Percentiles rank a stretch among this genome's conserved stretches.
Conservation (phyloP, 2,797 vertebrate genomes). For the Luscinia megarhynchos region DNA sequence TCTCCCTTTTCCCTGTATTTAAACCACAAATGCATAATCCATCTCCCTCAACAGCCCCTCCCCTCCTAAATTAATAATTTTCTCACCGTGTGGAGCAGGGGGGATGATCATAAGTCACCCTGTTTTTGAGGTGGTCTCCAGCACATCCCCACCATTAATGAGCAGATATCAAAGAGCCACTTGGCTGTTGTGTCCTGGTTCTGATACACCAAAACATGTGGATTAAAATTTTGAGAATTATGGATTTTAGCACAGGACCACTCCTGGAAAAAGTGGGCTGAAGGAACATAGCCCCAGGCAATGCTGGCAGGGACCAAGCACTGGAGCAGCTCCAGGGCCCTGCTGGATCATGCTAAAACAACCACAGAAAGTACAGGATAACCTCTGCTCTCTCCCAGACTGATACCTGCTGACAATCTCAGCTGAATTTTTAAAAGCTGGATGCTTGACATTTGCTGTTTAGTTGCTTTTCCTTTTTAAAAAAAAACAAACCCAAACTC, state of each 20-base stretch:
- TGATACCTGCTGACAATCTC: neutral
- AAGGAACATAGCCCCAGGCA: accelerated
- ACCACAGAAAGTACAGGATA: accelerated
- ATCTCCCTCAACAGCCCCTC: neutral
- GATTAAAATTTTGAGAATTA: neutral
- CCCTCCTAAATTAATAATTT: conserved; percentile 31
- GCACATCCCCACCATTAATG: accelerated
- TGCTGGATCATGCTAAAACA: neutral
- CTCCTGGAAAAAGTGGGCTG: neutral
- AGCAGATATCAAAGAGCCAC: neutral
- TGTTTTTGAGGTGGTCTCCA: neutral
- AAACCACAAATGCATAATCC: neutral
- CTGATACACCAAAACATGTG: neutral
- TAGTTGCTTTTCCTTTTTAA: neutral
- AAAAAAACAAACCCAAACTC: neutral
- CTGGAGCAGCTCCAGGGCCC: neutral
- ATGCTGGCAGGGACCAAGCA: neutral
- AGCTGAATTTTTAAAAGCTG: neutral
- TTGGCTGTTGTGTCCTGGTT: neutral
- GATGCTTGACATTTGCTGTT: neutral
- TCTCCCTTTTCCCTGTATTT: conserved; percentile 25
- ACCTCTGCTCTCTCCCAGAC: neutral
- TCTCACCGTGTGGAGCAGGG: neutral
- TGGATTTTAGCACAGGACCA: neutral
- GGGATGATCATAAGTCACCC: neutral